Base-by-base conservation (phyloP, 2,888 invertebrate species). In the Dicyrtomina minuta region DNA sequence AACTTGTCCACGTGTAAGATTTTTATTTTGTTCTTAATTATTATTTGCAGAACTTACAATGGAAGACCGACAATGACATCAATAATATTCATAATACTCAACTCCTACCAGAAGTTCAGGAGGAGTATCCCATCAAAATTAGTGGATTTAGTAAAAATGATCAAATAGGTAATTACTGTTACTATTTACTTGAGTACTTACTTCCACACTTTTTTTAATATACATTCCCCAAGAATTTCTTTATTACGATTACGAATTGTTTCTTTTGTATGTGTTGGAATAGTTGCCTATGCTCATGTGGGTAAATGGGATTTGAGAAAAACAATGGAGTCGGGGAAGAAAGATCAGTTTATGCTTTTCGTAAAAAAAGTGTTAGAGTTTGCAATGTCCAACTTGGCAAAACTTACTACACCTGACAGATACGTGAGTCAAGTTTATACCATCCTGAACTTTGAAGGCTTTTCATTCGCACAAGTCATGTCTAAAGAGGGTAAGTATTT, bases 371-470 rank as follows among this genome's bases (percentile, higher is more conserved):
- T 33, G 8, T 55, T 65, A 5, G 65, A 65, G 24, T 4, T 33
- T 33, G 27, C 15, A 20, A 12, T 55, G 33, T 20, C n/a, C 6
- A 17, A 39, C 4, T 39, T 17, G 22, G 10, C 20, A 49, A 17
- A 12, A 3, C 3, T 33, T 3, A 39, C 53, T 13, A 65, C 65
- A 6, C 33, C 26, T 10, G 43, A 53, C n/a, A 33, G 41, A 20
- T n/a, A 22, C 8, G 24, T 55, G 15, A 55, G 26, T 20, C 51
- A 65, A 53, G 12, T 53, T 13, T 24, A 15, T 53, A 41, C 33
- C 5, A 15, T 65, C 3, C 15, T 65, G n/a, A 55, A 65, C 22
- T 65, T 65, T 24, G 65, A 65, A 51, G 41, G 43, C 2, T 65
- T 65, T n/a, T 10, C 17, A n/a, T 39, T 41, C 8, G 6, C 2